phyloP scores from a whole-genome alignment of 2,113 vertebrate species.

The Petromus typicus region DNA sequence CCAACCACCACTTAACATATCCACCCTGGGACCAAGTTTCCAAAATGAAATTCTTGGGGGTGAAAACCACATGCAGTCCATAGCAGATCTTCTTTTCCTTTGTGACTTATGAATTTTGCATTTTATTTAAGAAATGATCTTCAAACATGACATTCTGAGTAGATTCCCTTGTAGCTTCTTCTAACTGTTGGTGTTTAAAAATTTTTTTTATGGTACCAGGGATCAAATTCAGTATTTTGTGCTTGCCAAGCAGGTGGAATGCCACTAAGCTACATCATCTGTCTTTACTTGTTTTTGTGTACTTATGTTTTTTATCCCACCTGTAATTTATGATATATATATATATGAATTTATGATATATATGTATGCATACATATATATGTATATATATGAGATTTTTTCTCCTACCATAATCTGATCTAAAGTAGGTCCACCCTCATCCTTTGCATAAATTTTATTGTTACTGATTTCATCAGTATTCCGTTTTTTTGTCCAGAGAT shows the following conservation, averaged over 20 bases:
- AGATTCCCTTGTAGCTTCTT: background rate
- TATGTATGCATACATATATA: too few relatives aligned
- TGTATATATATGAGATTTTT: background rate
- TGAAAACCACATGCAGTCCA: background rate
- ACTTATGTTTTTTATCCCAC: too few relatives aligned
- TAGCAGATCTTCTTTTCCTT: background rate
- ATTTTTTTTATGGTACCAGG: too few relatives aligned
- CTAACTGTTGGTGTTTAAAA: too few relatives aligned
- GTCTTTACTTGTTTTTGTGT: background rate
- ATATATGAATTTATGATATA: too few relatives aligned
- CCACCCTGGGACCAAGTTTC: background rate
- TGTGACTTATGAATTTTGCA: conserved; percentile 24
- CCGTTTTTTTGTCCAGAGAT: background rate
- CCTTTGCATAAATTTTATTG: background rate
- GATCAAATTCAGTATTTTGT: too few relatives aligned
- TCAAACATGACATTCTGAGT: background rate
- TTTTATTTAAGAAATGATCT: conserved; percentile 29
- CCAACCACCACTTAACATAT: background rate
- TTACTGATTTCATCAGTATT: background rate
- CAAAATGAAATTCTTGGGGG: too few relatives aligned
- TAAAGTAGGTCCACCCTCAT: background rate
- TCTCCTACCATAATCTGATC: background rate
- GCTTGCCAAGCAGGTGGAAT: too few relatives aligned
- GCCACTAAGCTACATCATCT: too few relatives aligned
- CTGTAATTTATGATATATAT: background rate